Base-by-base conservation (phyloP, 2,888 invertebrate genomes). In the Perizoma flavofasciatum region DNA sequence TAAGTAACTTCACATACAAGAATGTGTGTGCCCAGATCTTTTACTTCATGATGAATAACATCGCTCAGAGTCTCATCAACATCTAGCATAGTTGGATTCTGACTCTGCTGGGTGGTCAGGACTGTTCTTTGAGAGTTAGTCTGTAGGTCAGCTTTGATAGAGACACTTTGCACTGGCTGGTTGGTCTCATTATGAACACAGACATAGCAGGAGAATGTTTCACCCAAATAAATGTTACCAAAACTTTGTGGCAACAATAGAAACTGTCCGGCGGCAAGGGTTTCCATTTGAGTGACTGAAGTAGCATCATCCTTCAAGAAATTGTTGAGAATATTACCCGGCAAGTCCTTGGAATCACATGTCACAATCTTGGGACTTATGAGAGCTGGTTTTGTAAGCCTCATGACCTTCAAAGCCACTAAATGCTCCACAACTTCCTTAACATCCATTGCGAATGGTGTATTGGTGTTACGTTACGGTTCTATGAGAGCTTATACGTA, bases 41-140 rank as follows among this genome's bases (percentile, higher is more conserved):
- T 99, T n/a, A 99, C 98, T 94, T 99, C 99, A 90, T 99, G 98
- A 79, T 98, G 97, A 78, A 99, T 98, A 40, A 99, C 97, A 89
- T 98, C 96, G 89, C 98, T 98, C 10, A 98, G 93, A 8, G 97
- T 98, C 78, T 96, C 95, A 74, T 97, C 96, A 0, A 97, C 95
- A 73, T 93, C 93, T 53, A 95, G 83, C 72, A 93, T 90, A 0
- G 93, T 89, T 6, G 94, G 93, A 3, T 93, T 85, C 69, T 95
- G 94, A 65, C 94, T 94, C 73, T 95, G 95, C 72, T 94, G 94
- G 69, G 96, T 95, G 5, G 97, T 95, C 61, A 99, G 89, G 53
- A 96, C 94, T 74, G 98, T 95, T 67, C 97, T 94, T 79, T 98
- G 98, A 4, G 96, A 95, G 78, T 95, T 97, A 6, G 98, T 99